Evolutionary conservation across 92 coral and sea anemone species (phyloP), one percentile per base, ranked within the genome.

Genomic region (Actinostola sp.): DNA sequence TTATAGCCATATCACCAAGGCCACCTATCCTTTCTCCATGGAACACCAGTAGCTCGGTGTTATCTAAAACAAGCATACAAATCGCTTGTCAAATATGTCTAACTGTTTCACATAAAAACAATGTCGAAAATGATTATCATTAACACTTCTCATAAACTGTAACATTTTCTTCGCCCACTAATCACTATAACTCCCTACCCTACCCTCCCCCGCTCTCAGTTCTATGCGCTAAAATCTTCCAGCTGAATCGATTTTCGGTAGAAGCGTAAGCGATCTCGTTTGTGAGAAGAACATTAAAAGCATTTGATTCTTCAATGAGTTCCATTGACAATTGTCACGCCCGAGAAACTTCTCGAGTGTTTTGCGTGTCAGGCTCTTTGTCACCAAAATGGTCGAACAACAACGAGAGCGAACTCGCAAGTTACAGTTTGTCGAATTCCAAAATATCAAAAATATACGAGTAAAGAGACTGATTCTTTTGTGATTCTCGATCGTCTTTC

Each of bases 341-440:
- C 36, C 39, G 63, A 57, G 39, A 17, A 27, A 26, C 32, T 57
- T 57, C 28, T 57, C 20, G 28, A 57, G 63, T 27, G 63, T 57
- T 27, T 7, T 53, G 30, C 11, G n/a, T 30, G 36, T 25, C 36
- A 14, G 17, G 29, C 25, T 27, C 8, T 3, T 57, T 30, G 39
- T 4, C 32, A 21, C 15, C 13, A 12, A 57, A 29, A 27, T 57
- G 6, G n/a, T n/a, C n/a, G n/a, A n/a, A n/a, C n/a, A n/a, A n/a
- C n/a, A n/a, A n/a, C n/a, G n/a, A n/a, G n/a, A n/a, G n/a, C n/a
- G n/a, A n/a, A n/a, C n/a, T n/a, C n/a, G n/a, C n/a, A n/a, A n/a
- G n/a, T n/a, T n/a, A n/a, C n/a, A n/a, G n/a, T n/a, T n/a, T n/a
- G n/a, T n/a, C n/a, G n/a, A n/a, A n/a, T n/a, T n/a, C n/a, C n/a